phyloP scores from a whole-genome alignment of 2,797 vertebrate genomes.

The Heteromormyrus szaboi region DNA sequence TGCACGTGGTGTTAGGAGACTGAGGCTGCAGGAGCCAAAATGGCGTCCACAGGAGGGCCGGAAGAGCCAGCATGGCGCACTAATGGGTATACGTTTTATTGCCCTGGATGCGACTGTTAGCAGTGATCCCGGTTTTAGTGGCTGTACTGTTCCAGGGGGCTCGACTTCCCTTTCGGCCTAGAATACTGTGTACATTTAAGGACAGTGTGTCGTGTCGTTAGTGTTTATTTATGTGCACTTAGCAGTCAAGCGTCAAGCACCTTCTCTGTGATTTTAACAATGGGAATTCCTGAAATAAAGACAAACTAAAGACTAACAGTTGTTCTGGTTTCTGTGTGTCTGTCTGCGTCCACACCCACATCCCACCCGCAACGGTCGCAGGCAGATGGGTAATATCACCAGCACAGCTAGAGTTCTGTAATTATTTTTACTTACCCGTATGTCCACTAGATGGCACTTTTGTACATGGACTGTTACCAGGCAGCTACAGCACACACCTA shows the following conservation, averaged over 20 bases:
- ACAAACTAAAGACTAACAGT: not conserved
- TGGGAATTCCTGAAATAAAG: not conserved
- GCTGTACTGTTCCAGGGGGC: not conserved
- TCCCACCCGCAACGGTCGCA: not conserved
- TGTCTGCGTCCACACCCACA: not conserved
- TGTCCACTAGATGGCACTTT: not conserved
- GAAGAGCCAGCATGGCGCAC: not conserved
- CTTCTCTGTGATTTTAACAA: slow-evolving; percentile 6
- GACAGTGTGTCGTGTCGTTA: not conserved
- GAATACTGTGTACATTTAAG: not conserved
- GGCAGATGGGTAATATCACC: not conserved
- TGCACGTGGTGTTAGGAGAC: slow-evolving; percentile 21
- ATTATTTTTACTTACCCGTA: not conserved
- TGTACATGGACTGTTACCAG: not conserved
- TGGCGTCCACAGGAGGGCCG: slow-evolving; percentile 26
- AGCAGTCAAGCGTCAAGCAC: not conserved
- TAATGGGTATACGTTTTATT: not conserved
- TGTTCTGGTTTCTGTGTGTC: not conserved
- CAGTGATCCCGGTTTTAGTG: slow-evolving; percentile 5
- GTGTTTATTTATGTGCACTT: not conserved
- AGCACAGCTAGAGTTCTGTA: not conserved
- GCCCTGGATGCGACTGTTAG: not conserved
- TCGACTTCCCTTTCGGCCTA: not conserved
- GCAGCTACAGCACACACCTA: not conserved
- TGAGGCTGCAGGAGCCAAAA: slow-evolving; percentile 47